Base-by-base conservation (phyloP, 2,797 vertebrate genomes). In the Sandelia bainsii region DNA sequence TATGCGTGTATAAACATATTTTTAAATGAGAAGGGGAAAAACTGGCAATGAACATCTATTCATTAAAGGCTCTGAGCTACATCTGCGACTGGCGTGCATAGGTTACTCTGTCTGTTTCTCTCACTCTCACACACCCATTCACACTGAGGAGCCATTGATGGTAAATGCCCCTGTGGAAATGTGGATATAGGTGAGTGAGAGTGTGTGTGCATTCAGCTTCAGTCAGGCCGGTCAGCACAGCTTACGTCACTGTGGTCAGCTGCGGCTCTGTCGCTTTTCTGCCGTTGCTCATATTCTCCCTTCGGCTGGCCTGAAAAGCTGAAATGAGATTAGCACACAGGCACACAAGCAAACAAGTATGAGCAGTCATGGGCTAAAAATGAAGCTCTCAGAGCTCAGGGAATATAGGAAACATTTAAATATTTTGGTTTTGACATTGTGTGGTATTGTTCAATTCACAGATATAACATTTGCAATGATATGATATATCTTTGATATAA, bases 161-260 rank as follows among this genome's bases (percentile, higher is more conserved):
- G 77, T 75, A 77, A 77, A 85, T 82, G 64, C 72, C 82, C 83
- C 70, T 1, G 19, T 67, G 82, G 77, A 81, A 72, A 82, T 75
- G 75, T 72, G 80, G 69, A 74, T 79, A 60, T 77, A 85, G 72
- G 83, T 89, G 63, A 25, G 74, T 72, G 71, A 64, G 48, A 49
- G 50, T 71, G 50, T 52, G 56, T 46, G 61, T 56, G 63, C 52
- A 34, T 2, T 34, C 54, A 70, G 77, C 27, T 49, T 56, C 37
- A 20, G 77, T 72, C 22, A n/a, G 63, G 48, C 71, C 20, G 48
- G 75, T 85, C 79, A 71, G 82, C 19, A 40, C 51, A 5, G 56
- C 40, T 87, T 75, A 87, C 84, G 82, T 90, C 89, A 91, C 89
- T 81, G 89, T 80, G 90, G 89, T 92, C 89, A 93, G 87, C 77